Conservation (phyloP, 2,797 vertebrate genomes). For the Linurgus olivaceus region DNA sequence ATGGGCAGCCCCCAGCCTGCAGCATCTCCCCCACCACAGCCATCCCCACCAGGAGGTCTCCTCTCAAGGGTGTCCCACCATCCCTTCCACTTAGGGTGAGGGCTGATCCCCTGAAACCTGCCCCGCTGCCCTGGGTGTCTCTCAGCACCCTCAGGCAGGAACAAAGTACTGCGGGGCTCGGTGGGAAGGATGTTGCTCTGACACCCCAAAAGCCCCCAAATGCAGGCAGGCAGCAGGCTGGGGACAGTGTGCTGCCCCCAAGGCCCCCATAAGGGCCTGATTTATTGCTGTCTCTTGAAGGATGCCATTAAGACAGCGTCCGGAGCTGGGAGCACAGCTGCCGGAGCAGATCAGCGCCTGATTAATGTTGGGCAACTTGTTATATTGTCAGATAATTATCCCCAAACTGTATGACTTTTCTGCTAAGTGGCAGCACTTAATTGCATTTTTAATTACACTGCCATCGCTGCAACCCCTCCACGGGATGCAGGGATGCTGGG, state of each 20-base stretch:
- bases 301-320: neutral
- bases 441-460: conserved; percentile 72
- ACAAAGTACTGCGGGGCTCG: rapidly evolving
- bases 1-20: neutral
- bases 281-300: conserved; percentile 1
- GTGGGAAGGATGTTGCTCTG: neutral
- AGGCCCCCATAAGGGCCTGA: neutral
- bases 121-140: rapidly evolving
- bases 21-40: rapidly evolving
- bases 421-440: conserved; percentile 72
- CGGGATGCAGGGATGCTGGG: neutral
- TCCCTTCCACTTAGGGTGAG: neutral
- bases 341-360: conserved; percentile 62
- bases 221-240: neutral
- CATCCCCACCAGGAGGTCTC: rapidly evolving
- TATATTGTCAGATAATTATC: conserved; percentile 77
- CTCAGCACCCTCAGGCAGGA: rapidly evolving
- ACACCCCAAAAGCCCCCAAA: neutral
- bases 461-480: neutral
- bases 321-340: conserved; percentile 28
- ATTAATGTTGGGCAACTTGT: conserved; percentile 75
- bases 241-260: neutral
- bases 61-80: neutral
- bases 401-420: conserved; percentile 73
- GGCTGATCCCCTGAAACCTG: neutral